Evolutionary conservation across 1,140 invertebrate species (phyloP), one percentile per base, ranked within the genome.

Genomic region (Drosophila tani): DNA sequence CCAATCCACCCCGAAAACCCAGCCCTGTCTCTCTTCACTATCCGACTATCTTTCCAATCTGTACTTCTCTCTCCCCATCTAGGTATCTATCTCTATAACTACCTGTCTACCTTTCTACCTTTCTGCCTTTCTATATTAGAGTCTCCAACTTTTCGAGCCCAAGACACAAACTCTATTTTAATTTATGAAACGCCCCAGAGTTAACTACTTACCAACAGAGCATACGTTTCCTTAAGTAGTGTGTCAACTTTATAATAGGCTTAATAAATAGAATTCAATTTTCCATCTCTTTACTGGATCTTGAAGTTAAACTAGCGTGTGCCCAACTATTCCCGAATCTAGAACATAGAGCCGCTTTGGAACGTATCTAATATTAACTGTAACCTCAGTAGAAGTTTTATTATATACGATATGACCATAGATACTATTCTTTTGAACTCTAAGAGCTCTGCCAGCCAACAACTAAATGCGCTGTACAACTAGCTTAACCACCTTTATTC

Each of bases 381-480:
- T 66, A 41, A 78, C 76, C 81, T 79, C 56, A 62, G 85, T 90
- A 88, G 81, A 71, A 55, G 63, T 67, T 70, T 58, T 65, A 73
- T 49, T 69, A 71, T 70, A 79, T 58, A 47, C 62, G 58, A 83
- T 76, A 80, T 83, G 73, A 65, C 60, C 49, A 84, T 81, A 69
- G 64, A 69, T 82, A 82, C 77, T 73, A 69, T 78, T 78, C 84
- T 70, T 88, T 88, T 88, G 85, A 90, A 87, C 85, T 85, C 68
- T 90, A 80, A 77, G 77, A 88, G 85, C 85, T 88, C 81, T 90
- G 85, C 85, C 85, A 88, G 85, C 85, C 85, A 90, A 88, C 68
- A 79, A 81, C 55, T 74, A 85, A 90, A 90, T 87, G 84, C 85
- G 85, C 85, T 88, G 85, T 88, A 88, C 84, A 88, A 90, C 84